Percentiles rank a stretch among this genome's conserved stretches.
phyloP scores from a whole-genome alignment of 2,113 vertebrate genomes.

The Strigops habroptila region DNA sequence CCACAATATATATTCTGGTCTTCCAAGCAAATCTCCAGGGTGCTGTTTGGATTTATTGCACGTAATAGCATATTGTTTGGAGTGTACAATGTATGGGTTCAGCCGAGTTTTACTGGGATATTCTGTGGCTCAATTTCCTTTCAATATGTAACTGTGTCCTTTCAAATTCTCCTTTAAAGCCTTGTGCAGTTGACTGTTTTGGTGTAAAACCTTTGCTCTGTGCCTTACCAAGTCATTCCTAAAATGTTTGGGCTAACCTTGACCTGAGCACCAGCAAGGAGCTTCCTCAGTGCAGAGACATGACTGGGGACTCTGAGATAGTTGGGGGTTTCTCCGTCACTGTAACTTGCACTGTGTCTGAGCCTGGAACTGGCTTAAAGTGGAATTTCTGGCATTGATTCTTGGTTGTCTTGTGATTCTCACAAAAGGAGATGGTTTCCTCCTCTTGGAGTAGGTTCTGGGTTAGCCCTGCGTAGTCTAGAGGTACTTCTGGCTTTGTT shows the following conservation, averaged over 20 bases:
- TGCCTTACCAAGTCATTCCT: not conserved
- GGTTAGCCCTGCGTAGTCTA: not conserved
- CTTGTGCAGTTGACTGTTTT: not conserved
- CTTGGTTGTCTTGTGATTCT: not conserved
- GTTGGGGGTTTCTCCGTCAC: not conserved
- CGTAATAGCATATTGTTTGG: constrained; percentile 35
- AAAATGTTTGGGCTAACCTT: not conserved
- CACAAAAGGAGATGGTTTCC: not conserved
- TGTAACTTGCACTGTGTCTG: not conserved
- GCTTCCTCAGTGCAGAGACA: not conserved
- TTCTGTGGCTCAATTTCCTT: constrained; percentile 55
- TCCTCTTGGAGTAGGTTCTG: not conserved
- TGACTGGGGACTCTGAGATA: rapidly evolving
- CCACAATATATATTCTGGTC: constrained; percentile 27
- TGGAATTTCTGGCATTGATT: not conserved
- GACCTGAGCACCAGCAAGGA: not conserved
- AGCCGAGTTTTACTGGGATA: not conserved
- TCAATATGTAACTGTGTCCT: not conserved
- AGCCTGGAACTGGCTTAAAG: not conserved
- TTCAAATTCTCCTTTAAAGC: constrained; percentile 23
- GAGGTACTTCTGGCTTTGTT: not conserved
- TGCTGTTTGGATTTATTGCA: constrained; percentile 41
- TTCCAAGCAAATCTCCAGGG: constrained; percentile 32
- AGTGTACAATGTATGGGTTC: not conserved
- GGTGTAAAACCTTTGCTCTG: not conserved